Conservation (phyloP, 1,140 invertebrate species). For the Drosophila nigromelanica region DNA sequence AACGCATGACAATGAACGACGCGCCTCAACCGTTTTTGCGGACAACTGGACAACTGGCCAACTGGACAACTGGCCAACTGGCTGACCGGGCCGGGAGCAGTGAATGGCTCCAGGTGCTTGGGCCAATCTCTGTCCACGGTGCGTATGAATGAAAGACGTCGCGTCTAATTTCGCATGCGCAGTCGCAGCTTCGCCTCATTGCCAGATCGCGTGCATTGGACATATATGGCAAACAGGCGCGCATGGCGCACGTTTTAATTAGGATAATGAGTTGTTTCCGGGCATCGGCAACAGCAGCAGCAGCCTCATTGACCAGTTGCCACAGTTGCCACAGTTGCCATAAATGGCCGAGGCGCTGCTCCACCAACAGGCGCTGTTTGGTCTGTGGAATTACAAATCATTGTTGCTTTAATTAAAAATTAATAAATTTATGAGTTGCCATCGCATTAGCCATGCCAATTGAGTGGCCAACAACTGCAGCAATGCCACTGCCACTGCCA, state of each 20-base stretch:
- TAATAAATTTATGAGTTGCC: constrained; percentile 82
- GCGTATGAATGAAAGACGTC: constrained; percentile 72
- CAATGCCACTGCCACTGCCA: constrained; percentile 27
- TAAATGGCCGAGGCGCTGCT: constrained; percentile 57
- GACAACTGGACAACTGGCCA: neutral
- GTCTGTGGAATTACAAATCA: constrained; percentile 74
- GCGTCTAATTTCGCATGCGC: constrained; percentile 79
- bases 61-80: neutral
- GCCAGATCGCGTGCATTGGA: constrained; percentile 80
- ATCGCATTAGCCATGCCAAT: constrained; percentile 80
- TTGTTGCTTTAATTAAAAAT: constrained; percentile 81
- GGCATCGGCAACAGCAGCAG: constrained; percentile 31
- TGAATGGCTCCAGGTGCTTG: constrained; percentile 49
- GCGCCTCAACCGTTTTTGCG: constrained; percentile 14
- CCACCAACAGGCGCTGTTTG: neutral
- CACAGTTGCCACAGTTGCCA: constrained; percentile 35
- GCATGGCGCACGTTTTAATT: constrained; percentile 83
- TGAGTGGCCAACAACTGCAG: constrained; percentile 58
- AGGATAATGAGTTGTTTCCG: constrained; percentile 84
- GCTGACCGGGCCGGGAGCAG: constrained; percentile 8
- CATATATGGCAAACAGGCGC: constrained; percentile 78
- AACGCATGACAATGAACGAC: constrained; percentile 79
- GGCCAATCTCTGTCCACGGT: constrained; percentile 46
- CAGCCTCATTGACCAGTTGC: constrained; percentile 41
- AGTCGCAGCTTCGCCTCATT: constrained; percentile 57